Evolutionary conservation across 1,140 invertebrate genomes (phyloP).

Genomic region (Globodera rostochiensis): DNA sequence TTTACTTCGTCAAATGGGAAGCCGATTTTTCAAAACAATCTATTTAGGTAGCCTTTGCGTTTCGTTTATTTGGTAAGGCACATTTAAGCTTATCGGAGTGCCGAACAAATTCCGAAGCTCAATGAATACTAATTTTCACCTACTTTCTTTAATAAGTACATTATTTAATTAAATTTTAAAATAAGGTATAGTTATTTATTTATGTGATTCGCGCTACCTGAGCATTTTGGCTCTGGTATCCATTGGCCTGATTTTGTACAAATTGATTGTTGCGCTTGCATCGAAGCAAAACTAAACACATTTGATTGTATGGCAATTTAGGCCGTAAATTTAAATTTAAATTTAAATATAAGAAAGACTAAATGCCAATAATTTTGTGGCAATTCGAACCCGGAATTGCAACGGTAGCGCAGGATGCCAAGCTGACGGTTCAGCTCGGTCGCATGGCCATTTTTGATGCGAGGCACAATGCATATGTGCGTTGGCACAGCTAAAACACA

Average conservation of each 20-base stretch:
- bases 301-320: background rate
- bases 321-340: no score
- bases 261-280: background rate
- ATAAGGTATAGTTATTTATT: no score
- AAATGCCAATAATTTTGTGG: background rate
- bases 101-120: no score
- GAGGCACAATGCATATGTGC: constrained; percentile 2
- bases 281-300: background rate
- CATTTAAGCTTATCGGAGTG: no score
- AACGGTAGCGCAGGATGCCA: constrained; percentile 12
- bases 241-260: background rate
- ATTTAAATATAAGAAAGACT: background rate
- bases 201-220: background rate
- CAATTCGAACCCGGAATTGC: constrained; percentile 15
- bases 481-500: background rate
- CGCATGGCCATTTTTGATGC: constrained; percentile 13
- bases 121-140: no score
- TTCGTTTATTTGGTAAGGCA: no score
- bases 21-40: no score
- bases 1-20: no score
- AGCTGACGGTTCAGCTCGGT: constrained; percentile 1
- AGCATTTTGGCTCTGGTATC: background rate
- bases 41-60: no score
- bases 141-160: no score
- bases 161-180: no score